phyloP scores from a whole-genome alignment of 2,113 vertebrate genomes.

The Hemiprocne comata region DNA sequence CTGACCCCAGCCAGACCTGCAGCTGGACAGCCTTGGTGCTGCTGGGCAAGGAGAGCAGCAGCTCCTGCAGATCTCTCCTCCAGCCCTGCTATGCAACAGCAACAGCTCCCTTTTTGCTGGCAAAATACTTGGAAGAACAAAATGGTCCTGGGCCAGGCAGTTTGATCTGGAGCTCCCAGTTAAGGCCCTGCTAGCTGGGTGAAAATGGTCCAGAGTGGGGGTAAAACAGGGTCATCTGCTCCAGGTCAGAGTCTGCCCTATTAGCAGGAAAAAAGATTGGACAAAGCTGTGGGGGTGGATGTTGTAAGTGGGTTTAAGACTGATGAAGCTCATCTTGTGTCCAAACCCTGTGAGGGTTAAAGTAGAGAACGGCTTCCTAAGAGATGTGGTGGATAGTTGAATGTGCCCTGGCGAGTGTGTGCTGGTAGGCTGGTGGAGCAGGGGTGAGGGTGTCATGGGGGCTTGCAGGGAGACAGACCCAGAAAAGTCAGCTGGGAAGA shows the following conservation, averaged over 20 bases:
- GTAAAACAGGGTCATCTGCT: not conserved
- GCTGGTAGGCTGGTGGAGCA: not conserved
- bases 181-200: not conserved
- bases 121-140: not conserved
- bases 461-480: not conserved
- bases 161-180: not conserved
- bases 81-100: not conserved
- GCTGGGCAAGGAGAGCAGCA: not conserved
- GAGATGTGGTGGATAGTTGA: fast-evolving
- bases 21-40: not conserved
- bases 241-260: not conserved
- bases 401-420: fast-evolving
- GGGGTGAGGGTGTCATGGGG: fast-evolving
- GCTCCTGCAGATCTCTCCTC: not conserved
- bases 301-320: not conserved
- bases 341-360: not conserved
- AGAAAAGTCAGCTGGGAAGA: not conserved
- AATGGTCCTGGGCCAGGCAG: not conserved
- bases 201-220: not conserved
- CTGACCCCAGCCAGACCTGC: not conserved
- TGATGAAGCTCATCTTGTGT: not conserved
- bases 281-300: not conserved
- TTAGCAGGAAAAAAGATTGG: not conserved
- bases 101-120: not conserved
- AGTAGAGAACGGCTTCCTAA: not conserved